A percentile compares a stretch with the other conserved stretches of the same genome.
phyloP scores from a whole-genome alignment of 2,113 vertebrate species.

The Pipra filicauda region DNA sequence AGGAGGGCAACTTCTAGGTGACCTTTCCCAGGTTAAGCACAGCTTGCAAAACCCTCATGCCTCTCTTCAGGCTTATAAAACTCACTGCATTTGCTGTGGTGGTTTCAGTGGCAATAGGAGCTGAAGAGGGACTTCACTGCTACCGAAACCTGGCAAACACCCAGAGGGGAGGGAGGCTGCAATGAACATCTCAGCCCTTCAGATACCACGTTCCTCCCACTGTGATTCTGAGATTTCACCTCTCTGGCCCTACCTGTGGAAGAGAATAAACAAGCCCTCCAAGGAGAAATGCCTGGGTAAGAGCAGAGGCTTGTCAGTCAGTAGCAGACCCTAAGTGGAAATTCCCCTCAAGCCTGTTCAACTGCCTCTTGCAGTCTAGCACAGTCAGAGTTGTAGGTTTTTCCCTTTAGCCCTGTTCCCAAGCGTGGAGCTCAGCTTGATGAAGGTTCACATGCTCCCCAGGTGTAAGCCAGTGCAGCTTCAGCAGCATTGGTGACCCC shows the following conservation, averaged over 20 bases:
- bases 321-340: background rate
- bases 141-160: background rate
- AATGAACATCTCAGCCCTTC: background rate
- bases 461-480: background rate
- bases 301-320: accelerated
- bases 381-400: background rate
- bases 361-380: background rate
- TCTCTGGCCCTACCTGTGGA: background rate
- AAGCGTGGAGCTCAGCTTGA: background rate
- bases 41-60: background rate
- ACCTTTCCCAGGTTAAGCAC: background rate
- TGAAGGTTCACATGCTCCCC: accelerated
- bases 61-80: background rate
- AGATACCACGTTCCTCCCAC: background rate
- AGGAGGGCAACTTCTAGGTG: background rate
- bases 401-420: background rate
- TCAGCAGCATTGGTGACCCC: background rate
- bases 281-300: background rate
- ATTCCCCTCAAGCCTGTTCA: background rate
- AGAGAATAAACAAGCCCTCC: background rate
- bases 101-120: background rate
- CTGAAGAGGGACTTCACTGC: background rate
- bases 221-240: background rate
- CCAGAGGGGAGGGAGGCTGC: background rate
- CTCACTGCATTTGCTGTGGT: background rate